Evolutionary conservation across 2,888 invertebrate species (phyloP).

Genomic region (Drosophila merina): DNA sequence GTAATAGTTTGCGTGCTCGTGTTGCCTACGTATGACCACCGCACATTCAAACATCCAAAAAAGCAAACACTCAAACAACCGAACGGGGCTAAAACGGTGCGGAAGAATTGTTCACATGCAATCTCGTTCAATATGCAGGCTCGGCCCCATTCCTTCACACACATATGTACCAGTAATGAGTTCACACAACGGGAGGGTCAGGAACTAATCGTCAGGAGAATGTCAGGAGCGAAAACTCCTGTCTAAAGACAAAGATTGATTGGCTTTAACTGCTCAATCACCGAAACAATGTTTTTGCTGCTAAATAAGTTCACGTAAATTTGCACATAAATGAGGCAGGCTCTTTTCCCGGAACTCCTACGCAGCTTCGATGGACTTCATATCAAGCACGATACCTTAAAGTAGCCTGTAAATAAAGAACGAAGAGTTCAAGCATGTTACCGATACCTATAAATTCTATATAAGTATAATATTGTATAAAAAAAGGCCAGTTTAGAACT

Average conservation of each 20-base stretch:
- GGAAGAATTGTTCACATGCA: slow-evolving; percentile 64
- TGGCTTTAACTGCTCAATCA: slow-evolving; percentile 25
- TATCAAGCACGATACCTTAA: background rate
- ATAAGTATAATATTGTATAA: too few species aligned
- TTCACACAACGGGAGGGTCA: slow-evolving; percentile 8
- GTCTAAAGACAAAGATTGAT: slow-evolving; percentile 17
- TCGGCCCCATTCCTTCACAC: slow-evolving; percentile 2
- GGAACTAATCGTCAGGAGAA: background rate
- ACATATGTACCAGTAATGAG: slow-evolving; percentile 61
- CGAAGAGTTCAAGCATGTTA: background rate
- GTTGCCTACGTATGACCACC: slow-evolving; percentile 20
- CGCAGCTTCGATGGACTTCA: background rate
- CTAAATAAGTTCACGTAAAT: slow-evolving; percentile 2
- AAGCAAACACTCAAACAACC: slow-evolving; percentile 2
- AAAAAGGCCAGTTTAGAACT: too few species aligned
- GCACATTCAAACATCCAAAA: background rate
- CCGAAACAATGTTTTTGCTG: slow-evolving; percentile 4
- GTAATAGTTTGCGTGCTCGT: slow-evolving; percentile 22
- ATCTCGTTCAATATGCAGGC: slow-evolving; percentile 67
- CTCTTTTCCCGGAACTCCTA: background rate
- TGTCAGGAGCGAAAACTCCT: slow-evolving; percentile 2
- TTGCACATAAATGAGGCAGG: background rate
- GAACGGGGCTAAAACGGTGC: slow-evolving; percentile 41
- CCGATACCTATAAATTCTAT: too few species aligned
- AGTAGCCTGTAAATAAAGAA: background rate